Evolutionary conservation across 2,888 invertebrate genomes (phyloP).

Genomic region (Limulus polyphemus): DNA sequence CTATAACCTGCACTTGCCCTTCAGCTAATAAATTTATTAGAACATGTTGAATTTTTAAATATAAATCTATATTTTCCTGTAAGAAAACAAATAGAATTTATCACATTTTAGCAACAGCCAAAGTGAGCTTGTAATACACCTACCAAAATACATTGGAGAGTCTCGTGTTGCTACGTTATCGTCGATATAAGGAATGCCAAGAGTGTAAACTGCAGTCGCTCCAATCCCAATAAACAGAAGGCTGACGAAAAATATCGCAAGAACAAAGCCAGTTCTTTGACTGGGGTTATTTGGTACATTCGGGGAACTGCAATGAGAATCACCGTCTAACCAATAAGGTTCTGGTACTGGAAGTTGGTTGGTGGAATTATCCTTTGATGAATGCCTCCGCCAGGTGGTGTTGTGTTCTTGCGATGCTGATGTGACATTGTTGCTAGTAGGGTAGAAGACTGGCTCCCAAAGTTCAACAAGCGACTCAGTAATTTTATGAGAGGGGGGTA

Average conservation of each 20-base stretch:
- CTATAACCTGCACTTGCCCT: no score
- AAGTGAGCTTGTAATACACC: conserved; percentile 32
- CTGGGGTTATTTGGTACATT: conserved; percentile 11
- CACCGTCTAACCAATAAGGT: background rate
- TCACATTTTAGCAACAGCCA: no score
- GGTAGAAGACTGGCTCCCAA: conserved; percentile 1
- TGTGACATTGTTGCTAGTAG: background rate
- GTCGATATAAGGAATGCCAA: conserved; percentile 86
- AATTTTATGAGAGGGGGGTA: no score
- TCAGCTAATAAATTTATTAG: no score
- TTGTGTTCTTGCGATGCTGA: no score
- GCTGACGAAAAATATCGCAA: conserved; percentile 77
- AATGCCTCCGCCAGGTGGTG: no score
- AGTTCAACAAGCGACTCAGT: conserved; percentile 2
- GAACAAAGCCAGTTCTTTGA: conserved; percentile 44
- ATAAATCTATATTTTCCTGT: no score
- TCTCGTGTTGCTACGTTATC: conserved; percentile 85
- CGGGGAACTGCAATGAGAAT: conserved; percentile 7
- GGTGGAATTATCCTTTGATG: no score
- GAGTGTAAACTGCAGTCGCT: conserved; percentile 79
- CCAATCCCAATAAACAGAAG: conserved; percentile 79
- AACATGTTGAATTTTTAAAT: no score
- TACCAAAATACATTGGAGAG: conserved; percentile 81
- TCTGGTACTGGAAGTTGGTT: background rate
- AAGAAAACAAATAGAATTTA: no score